Conservation (phyloP, 2,888 invertebrate genomes). For the Parthenolecanium corni region DNA sequence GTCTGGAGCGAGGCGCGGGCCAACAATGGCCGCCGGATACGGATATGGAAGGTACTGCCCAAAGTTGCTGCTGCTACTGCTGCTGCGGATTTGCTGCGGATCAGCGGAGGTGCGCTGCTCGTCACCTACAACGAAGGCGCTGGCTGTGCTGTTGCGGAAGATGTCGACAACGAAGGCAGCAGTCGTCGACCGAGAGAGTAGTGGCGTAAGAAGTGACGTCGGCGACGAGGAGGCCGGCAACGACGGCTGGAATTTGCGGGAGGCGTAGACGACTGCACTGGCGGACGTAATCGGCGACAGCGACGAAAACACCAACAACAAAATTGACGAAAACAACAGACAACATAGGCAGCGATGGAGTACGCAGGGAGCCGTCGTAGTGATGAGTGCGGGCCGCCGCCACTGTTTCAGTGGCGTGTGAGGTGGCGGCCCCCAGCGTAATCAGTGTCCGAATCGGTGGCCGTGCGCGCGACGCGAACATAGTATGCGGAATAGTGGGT, state of each 20-base stretch:
- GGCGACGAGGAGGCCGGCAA: too few relatives aligned
- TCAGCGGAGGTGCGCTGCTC: background rate
- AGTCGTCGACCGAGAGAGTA: too few relatives aligned
- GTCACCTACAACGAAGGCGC: background rate
- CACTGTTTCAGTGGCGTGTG: constrained; percentile 9
- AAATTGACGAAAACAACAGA: background rate
- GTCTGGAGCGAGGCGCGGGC: too few relatives aligned
- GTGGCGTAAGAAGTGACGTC: too few relatives aligned
- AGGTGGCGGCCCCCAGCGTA: constrained; percentile 3
- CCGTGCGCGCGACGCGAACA: background rate
- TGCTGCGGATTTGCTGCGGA: background rate
- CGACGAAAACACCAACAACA: background rate
- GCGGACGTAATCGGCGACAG: constrained; percentile 3
- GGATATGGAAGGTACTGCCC: too few relatives aligned
- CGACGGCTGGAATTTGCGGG: too few relatives aligned
- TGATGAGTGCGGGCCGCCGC: constrained; percentile 11
- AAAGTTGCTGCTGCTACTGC: too few relatives aligned
- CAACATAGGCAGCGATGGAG: constrained; percentile 4
- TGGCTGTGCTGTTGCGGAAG: background rate
- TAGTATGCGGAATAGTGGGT: background rate
- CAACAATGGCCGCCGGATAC: too few relatives aligned
- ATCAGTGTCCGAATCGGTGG: constrained; percentile 1
- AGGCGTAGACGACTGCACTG: too few relatives aligned
- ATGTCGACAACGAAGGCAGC: background rate
- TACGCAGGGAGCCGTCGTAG: constrained; percentile 12